These are phyloP conservation scores for Nematopogon swammerdamellus DNA, from an alignment of 2,888 invertebrate genomes.

Conservation along the genomic window DNA sequence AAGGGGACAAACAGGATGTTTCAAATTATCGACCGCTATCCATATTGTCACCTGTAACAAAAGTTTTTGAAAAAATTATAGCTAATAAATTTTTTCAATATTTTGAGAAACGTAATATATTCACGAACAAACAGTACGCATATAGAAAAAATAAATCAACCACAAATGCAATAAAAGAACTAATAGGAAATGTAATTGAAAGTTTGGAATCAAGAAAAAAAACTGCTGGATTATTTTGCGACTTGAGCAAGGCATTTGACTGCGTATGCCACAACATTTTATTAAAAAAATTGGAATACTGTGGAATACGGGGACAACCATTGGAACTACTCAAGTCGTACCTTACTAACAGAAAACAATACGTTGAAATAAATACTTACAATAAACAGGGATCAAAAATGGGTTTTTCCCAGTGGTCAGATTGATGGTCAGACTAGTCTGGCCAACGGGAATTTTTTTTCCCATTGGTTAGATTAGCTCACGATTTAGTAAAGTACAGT, in stretches of 20 bases:
- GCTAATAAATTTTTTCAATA: background rate
- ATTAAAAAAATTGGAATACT: background rate
- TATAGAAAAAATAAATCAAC: background rate
- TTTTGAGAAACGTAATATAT: background rate
- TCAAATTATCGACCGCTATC: slow-evolving; percentile 4
- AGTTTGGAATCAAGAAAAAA: background rate
- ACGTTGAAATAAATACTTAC: background rate
- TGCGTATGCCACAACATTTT: background rate
- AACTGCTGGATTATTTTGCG: background rate
- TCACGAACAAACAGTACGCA: background rate
- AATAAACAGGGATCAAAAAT: background rate
- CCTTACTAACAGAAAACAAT: background rate
- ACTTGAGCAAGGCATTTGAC: background rate
- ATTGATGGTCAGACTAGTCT: too few relatives aligned
- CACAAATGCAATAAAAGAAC: background rate
- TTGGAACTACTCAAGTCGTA: background rate
- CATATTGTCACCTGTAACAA: slow-evolving; percentile 3
- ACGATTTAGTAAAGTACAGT: too few relatives aligned
- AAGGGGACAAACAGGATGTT: background rate
- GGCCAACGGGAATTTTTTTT: too few relatives aligned
- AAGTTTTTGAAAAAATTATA: slow-evolving; percentile 12
- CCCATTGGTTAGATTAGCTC: too few relatives aligned
- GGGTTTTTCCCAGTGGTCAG: too few relatives aligned
- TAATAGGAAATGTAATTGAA: background rate
- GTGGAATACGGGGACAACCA: background rate